A percentile compares a stretch with the other conserved stretches of the same genome.
Evolutionary conservation across 2,797 vertebrate genomes (phyloP).

Genomic region (Falco peregrinus): DNA sequence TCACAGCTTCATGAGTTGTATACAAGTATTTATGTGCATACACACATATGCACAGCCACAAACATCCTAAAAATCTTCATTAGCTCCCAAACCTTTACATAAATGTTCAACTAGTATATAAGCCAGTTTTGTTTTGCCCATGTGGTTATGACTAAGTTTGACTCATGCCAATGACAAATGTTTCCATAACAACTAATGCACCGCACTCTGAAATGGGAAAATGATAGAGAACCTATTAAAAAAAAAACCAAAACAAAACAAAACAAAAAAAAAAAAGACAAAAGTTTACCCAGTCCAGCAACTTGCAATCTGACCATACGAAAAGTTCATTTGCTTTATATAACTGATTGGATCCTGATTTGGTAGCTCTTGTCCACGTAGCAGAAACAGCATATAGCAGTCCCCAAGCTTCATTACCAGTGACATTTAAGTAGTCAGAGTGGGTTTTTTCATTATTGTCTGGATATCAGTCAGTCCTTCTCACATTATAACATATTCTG

Average conservation of each 20-base stretch:
- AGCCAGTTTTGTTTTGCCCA: neutral
- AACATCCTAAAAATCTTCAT: neutral
- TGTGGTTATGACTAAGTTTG: conserved; percentile 1
- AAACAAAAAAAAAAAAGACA: neutral
- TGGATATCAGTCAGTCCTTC: neutral
- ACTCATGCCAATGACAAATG: neutral
- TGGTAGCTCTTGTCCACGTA: neutral
- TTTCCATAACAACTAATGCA: neutral
- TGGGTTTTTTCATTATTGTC: neutral
- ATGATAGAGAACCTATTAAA: neutral
- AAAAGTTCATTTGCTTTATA: neutral
- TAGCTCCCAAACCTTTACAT: neutral
- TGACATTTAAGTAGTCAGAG: neutral
- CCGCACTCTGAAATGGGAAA: neutral
- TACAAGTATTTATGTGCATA: neutral
- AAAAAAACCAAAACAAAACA: neutral
- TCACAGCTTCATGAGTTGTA: neutral
- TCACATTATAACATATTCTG: neutral
- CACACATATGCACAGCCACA: neutral
- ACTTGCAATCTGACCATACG: neutral
- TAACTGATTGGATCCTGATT: neutral
- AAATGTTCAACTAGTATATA: neutral
- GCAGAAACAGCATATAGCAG: neutral
- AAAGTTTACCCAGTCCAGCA: neutral
- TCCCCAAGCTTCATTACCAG: neutral